Evolutionary conservation across 2,797 vertebrate species (phyloP).

Genomic region (Mus caroli): DNA sequence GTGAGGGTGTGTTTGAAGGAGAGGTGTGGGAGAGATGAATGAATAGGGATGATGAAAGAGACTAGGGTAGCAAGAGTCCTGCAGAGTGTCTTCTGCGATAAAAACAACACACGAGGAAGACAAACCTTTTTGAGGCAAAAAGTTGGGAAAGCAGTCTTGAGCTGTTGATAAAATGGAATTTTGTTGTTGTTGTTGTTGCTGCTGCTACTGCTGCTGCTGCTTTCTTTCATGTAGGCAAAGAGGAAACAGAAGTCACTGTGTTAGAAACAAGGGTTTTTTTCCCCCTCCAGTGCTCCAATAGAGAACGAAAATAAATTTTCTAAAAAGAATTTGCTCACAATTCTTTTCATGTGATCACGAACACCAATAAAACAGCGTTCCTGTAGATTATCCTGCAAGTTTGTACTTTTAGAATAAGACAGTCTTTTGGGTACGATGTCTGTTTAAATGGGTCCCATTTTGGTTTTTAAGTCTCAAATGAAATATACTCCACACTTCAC

Average conservation of each 20-base stretch:
- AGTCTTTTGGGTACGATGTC: neutral
- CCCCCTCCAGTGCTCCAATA: neutral
- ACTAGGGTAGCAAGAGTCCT: neutral
- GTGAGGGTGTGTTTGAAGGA: conserved; percentile 36
- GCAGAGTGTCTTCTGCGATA: conserved; percentile 10
- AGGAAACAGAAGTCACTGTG: neutral
- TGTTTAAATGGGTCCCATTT: neutral
- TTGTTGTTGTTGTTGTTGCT: neutral
- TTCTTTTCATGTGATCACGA: neutral
- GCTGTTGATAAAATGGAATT: neutral
- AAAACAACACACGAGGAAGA: neutral
- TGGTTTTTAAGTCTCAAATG: conserved; percentile 51
- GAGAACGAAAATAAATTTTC: conserved; percentile 34
- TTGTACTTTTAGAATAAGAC: neutral
- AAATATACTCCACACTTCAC: neutral
- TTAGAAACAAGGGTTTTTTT: neutral
- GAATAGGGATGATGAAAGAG: neutral
- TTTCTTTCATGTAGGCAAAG: conserved; percentile 61
- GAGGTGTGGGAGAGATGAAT: neutral
- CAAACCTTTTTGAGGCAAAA: neutral
- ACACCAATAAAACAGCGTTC: neutral
- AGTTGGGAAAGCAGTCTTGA: conserved; percentile 31
- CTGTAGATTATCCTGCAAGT: neutral
- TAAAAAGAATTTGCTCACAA: conserved; percentile 40
- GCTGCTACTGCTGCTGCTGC: conserved; percentile 8